Conservation (phyloP, 2,888 invertebrate species). For the Heterodera filipjevi region DNA sequence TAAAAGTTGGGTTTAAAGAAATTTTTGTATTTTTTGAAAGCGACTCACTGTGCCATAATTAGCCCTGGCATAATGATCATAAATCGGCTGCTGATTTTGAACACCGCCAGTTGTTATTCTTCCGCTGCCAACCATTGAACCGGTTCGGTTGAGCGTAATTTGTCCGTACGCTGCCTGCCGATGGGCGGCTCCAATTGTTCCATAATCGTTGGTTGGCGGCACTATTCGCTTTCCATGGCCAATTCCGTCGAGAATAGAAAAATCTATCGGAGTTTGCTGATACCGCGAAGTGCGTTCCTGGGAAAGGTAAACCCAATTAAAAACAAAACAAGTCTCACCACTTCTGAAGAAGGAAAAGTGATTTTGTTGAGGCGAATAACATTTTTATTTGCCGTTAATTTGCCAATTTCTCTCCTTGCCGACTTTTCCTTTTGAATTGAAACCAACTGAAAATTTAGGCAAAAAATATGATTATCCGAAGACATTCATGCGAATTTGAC, state of each 20-base stretch:
- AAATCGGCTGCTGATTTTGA: conserved; percentile 29
- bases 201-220: conserved; percentile 26
- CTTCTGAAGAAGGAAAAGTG: conserved; percentile 91
- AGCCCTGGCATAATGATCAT: conserved; percentile 27
- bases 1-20: no score
- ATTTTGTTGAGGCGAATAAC: conserved; percentile 92
- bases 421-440: conserved; percentile 98
- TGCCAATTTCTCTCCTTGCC: conserved; percentile 93
- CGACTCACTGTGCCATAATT: conserved; percentile 31
- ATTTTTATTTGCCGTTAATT: conserved; percentile 91
- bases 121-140: conserved; percentile 18
- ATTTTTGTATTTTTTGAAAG: no score
- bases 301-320: conserved; percentile 11
- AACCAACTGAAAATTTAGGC: conserved; percentile 74
- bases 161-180: conserved; percentile 17
- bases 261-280: conserved; percentile 93
- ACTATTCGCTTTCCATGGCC: conserved; percentile 70
- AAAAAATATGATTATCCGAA: not conserved
- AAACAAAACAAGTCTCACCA: conserved; percentile 16
- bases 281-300: conserved; percentile 83
- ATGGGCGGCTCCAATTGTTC: conserved; percentile 32
- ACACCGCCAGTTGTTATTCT: conserved; percentile 5
- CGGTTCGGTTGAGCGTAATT: conserved; percentile 5
- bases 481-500: conserved; percentile 61
- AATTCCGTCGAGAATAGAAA: conserved; percentile 81